phyloP scores from a whole-genome alignment of 1,140 invertebrate genomes.

The Euwallacea similis region DNA sequence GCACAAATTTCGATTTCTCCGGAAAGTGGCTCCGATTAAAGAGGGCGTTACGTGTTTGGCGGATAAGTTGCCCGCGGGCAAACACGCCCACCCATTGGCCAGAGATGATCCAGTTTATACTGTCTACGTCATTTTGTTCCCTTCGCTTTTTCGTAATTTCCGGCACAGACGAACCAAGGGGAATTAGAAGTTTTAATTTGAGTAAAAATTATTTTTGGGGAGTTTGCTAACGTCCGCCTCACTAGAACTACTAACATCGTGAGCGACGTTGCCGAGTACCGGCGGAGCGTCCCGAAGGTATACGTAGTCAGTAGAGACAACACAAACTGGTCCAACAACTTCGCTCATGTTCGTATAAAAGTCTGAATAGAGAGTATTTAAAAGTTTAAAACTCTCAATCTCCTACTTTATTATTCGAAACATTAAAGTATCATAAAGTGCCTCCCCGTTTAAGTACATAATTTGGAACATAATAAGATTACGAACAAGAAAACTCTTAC shows the following conservation, averaged over 20 bases:
- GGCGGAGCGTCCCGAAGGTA: neutral
- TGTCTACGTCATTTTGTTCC: constrained; percentile 1
- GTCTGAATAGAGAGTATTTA: too few species aligned
- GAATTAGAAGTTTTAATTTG: too few species aligned
- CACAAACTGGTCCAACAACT: neutral
- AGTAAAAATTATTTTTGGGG: too few species aligned
- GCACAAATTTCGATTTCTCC: constrained; percentile 26
- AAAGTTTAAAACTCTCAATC: neutral
- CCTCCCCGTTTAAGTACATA: constrained; percentile 15
- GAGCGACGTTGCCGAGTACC: neutral
- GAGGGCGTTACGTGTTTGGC: constrained; percentile 23
- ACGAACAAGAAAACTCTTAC: constrained; percentile 19
- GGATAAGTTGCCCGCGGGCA: constrained; percentile 30
- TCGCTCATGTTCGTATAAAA: neutral
- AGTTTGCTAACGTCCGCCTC: too few species aligned
- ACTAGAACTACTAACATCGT: too few species aligned
- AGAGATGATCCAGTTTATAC: constrained; percentile 14
- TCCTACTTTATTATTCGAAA: constrained; percentile 19
- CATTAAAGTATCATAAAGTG: constrained; percentile 23
- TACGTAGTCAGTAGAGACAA: neutral
- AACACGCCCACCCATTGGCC: constrained; percentile 22
- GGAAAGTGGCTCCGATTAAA: constrained; percentile 24
- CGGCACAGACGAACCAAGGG: too few species aligned
- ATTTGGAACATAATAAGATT: constrained; percentile 16
- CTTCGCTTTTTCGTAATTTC: constrained; percentile 1